These are phyloP conservation scores for Eulacestoma nigropectus DNA, from an alignment of 2,113 vertebrate species.

Conservation along the genomic window DNA sequence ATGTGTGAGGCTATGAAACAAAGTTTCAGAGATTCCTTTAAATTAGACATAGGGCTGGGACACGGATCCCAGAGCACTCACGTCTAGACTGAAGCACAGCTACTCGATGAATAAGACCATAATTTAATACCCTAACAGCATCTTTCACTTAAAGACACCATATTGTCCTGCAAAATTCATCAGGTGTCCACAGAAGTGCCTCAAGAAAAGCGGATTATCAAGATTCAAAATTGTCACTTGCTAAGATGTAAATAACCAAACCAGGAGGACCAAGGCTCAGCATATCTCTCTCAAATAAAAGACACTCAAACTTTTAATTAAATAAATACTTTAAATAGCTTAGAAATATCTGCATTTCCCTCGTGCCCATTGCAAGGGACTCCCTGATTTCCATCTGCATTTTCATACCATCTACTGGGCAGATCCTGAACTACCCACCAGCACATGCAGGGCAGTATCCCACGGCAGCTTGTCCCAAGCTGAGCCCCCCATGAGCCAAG, in stretches of 20 bases:
- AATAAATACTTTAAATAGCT: not conserved
- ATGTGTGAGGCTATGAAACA: not conserved
- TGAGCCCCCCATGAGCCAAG: not conserved
- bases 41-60: not conserved
- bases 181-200: not conserved
- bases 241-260: not conserved
- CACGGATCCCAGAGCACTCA: not conserved
- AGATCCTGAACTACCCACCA: not conserved
- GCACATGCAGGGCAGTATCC: not conserved
- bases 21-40: not conserved
- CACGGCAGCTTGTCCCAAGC: not conserved
- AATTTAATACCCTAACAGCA: not conserved
- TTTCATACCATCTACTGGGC: constrained; percentile 41
- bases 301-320: not conserved
- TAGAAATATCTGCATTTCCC: not conserved
- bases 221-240: not conserved
- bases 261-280: not conserved
- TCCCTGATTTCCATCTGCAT: not conserved
- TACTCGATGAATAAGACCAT: not conserved
- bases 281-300: not conserved
- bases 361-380: not conserved
- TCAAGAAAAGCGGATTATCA: not conserved
- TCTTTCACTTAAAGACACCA: not conserved
- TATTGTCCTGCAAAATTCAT: not conserved
- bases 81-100: not conserved